phyloP scores from a whole-genome alignment of 2,888 invertebrate species.

The Tenthredo mesomela region DNA sequence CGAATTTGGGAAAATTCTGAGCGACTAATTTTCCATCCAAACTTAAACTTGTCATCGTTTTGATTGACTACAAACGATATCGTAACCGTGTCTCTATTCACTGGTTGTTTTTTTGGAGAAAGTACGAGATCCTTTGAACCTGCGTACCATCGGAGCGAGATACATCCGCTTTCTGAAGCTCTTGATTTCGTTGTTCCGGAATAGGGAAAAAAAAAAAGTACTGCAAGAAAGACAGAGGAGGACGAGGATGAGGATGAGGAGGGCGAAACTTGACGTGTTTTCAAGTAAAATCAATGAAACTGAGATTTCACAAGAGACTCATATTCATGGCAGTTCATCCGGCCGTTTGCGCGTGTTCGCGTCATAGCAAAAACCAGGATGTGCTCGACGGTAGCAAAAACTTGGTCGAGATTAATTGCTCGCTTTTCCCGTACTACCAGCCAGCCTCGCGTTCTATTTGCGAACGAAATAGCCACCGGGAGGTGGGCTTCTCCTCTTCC shows the following conservation, averaged over 20 bases:
- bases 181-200: neutral
- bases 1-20: neutral
- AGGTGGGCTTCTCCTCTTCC: neutral
- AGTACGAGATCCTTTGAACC: neutral
- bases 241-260: neutral
- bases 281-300: constrained; percentile 32
- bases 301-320: constrained; percentile 44
- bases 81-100: neutral
- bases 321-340: constrained; percentile 43
- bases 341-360: constrained; percentile 10
- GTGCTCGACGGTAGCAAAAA: constrained; percentile 51
- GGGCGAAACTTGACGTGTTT: neutral
- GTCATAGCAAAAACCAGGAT: constrained; percentile 41
- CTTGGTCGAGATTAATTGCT: constrained; percentile 51
- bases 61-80: neutral
- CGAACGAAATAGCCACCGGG: constrained; percentile 35
- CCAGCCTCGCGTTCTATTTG: constrained; percentile 30
- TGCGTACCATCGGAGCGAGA: neutral
- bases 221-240: neutral
- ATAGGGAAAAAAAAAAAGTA: neutral
- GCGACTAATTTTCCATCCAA: neutral
- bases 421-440: constrained; percentile 31
- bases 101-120: neutral
- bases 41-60: neutral
- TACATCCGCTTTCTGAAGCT: neutral